Conservation (phyloP, 2,797 vertebrate genomes). For the Glyptemys insculpta region DNA sequence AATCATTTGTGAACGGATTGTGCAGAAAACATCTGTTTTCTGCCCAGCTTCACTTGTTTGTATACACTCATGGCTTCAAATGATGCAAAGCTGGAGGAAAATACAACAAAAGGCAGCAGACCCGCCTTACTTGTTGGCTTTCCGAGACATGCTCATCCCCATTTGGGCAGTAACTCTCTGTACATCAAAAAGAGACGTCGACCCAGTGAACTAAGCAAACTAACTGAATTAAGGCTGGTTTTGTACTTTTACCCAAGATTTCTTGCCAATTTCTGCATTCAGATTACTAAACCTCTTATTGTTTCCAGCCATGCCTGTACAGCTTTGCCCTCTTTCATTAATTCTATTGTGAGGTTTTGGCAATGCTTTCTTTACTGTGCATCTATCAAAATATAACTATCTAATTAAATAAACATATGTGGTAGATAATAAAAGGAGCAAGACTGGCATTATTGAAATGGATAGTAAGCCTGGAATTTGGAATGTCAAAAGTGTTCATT, state of each 20-base stretch:
- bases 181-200: not conserved
- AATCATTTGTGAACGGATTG: constrained; percentile 51
- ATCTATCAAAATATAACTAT: not conserved
- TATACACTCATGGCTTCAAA: constrained; percentile 27
- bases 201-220: not conserved
- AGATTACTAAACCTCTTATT: not conserved
- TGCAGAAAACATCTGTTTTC: constrained; percentile 55
- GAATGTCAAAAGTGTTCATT: not conserved
- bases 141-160: not conserved
- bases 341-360: not conserved
- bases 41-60: constrained; percentile 58
- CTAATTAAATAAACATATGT: not conserved
- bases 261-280: not conserved
- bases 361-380: not conserved
- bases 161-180: not conserved
- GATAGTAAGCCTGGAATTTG: not conserved
- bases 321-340: not conserved
- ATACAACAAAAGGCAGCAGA: constrained; percentile 6
- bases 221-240: not conserved
- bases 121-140: not conserved
- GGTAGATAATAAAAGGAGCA: not conserved
- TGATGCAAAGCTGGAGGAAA: not conserved
- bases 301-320: not conserved
- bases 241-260: not conserved
- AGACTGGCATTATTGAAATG: not conserved